Percentiles rank a stretch among this genome's conserved stretches.
Conservation (phyloP, 2,797 vertebrate species). For the Ctenopoma kingsleyae region DNA sequence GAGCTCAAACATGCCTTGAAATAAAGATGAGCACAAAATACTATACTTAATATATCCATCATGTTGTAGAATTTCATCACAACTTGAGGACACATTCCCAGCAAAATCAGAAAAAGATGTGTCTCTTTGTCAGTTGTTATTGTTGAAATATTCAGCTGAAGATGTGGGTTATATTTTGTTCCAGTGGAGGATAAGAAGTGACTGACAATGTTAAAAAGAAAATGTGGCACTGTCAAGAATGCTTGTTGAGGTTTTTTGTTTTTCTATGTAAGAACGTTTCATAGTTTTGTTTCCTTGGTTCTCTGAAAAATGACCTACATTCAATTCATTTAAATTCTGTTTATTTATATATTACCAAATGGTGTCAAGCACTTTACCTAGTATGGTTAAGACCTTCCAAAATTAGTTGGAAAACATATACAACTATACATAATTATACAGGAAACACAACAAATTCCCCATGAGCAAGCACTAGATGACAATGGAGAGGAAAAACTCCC, state of each 20-base stretch:
- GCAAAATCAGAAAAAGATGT: constrained; percentile 65
- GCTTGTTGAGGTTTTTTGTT: constrained; percentile 23
- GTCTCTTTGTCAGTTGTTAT: constrained; percentile 34
- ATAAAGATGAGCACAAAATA: constrained; percentile 31
- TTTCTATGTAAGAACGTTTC: constrained; percentile 15
- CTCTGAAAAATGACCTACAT: constrained; percentile 13
- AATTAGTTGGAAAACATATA: too few relatives aligned
- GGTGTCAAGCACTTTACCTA: too few relatives aligned
- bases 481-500: too few relatives aligned
- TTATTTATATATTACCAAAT: too few relatives aligned
- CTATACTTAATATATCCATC: constrained; percentile 49
- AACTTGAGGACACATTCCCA: constrained; percentile 46
- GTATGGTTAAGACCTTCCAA: too few relatives aligned
- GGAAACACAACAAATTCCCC: too few relatives aligned
- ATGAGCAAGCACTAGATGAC: too few relatives aligned
- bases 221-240: constrained; percentile 32
- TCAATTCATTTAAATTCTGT: constrained; percentile 9
- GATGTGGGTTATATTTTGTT: constrained; percentile 18
- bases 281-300: constrained; percentile 17
- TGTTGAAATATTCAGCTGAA: constrained; percentile 31
- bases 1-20: constrained; percentile 41
- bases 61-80: constrained; percentile 46
- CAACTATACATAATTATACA: too few relatives aligned
- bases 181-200: constrained; percentile 29
- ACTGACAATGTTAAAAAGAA: constrained; percentile 17